Conservation (phyloP, 2,113 vertebrate genomes). For the Chiloscyllium plagiosum region DNA sequence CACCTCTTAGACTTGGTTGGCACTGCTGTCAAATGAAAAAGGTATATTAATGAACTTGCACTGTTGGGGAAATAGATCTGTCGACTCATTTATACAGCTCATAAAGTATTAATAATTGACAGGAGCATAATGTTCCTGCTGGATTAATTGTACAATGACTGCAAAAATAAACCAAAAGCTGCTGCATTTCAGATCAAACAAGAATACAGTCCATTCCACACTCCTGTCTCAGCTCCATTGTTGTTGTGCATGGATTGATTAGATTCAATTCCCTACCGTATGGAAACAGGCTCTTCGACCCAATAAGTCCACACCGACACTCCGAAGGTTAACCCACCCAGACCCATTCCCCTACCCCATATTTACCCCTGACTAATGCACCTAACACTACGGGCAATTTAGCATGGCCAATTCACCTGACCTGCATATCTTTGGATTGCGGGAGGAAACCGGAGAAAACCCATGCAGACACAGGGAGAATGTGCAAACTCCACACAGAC, state of each 20-base stretch:
- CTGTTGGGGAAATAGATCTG: neutral
- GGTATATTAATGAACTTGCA: neutral
- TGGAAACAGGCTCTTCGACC: too few relatives aligned
- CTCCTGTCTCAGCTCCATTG: neutral
- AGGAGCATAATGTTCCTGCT: neutral
- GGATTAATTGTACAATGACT: neutral
- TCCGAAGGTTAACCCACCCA: too few relatives aligned
- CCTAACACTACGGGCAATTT: too few relatives aligned
- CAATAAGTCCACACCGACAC: too few relatives aligned
- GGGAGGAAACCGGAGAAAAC: too few relatives aligned
- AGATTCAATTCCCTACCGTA: too few relatives aligned
- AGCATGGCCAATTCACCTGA: too few relatives aligned
- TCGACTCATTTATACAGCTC: slow-evolving; percentile 27
- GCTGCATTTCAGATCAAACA: neutral
- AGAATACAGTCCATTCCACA: neutral
- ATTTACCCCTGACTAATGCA: too few relatives aligned
- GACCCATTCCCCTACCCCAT: too few relatives aligned
- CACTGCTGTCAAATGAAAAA: neutral
- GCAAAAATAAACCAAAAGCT: neutral
- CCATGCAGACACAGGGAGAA: too few relatives aligned
- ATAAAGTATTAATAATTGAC: slow-evolving; percentile 13
- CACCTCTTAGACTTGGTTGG: neutral
- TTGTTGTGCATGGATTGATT: neutral
- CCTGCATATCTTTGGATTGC: too few relatives aligned
- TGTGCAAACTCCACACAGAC: too few relatives aligned